Base-by-base conservation (phyloP, 2,888 invertebrate species). In the Orthonevra nobilis region DNA sequence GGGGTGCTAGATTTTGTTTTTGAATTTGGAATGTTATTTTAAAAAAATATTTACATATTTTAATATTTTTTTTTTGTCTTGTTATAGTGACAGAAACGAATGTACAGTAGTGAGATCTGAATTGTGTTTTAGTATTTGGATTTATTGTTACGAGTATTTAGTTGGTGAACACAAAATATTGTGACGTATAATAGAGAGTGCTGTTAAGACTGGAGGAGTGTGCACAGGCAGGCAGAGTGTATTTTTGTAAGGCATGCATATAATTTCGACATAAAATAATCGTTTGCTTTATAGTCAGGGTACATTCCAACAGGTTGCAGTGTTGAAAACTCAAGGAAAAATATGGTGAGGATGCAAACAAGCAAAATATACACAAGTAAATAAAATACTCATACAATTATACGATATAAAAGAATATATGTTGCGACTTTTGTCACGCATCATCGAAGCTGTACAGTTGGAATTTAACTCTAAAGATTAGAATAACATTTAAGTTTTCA, bases 1-100 rank as follows among this genome's bases (percentile, higher is more conserved):
- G 97, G 84, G 97, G 97, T 88, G 97, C 97, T 97, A 93, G 89
- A 86, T 75, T 56, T 79, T 48, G 20, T 61, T 61, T 73, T 56
- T 73, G 79, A 79, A 79, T 66, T 54, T 34, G 46, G 56, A 73
- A 79, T 79, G 46, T 79, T 54, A 79, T 79, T 77, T 36, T n/a
- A n/a, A n/a, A 64, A 60, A 28, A 36, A 15, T 40, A 60, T 72
- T 66, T 61, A 44, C 44, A 60, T 17, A 42, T 50, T 54, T 83
- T 50, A n/a, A 38, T 77, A 77, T 81, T 72, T 73, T 75, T 50
- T 74, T 75, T 79, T 60, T 64, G 23, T 34, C n/a, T n/a, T 32
- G 28, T 58, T 52, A 44, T 30, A 54, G 52, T 58, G 50, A 69
- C 50, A 63, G 69, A 60, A 32, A 72, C 3, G 42, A 60, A 63